phyloP scores from a whole-genome alignment of 2,888 invertebrate species.

The Aricia artaxerxes region DNA sequence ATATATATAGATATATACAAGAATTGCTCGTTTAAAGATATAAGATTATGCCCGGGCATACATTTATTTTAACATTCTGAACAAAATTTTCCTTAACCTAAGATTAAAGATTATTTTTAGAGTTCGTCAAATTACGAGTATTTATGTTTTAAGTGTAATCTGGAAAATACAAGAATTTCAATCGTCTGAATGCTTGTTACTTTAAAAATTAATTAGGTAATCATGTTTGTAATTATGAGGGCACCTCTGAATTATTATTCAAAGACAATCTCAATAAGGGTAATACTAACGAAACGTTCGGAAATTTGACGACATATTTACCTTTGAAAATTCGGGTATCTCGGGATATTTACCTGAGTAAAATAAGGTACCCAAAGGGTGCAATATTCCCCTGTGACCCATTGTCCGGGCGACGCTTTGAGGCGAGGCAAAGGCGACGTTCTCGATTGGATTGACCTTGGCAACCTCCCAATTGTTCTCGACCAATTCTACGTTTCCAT shows the following conservation, averaged over 20 bases:
- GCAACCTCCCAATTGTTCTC: slow-evolving; percentile 40
- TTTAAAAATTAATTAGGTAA: not conserved
- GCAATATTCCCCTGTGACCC: slow-evolving; percentile 34
- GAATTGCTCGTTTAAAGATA: too few species aligned
- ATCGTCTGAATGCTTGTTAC: too few species aligned
- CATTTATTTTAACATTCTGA: too few species aligned
- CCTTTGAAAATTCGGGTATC: slow-evolving; percentile 3
- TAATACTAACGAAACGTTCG: not conserved
- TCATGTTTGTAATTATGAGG: not conserved
- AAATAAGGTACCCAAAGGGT: slow-evolving; percentile 30
- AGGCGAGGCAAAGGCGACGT: slow-evolving; percentile 39
- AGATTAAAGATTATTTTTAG: too few species aligned
- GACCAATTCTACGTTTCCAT: slow-evolving; percentile 34
- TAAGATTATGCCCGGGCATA: too few species aligned
- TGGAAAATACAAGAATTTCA: too few species aligned
- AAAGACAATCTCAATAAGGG: not conserved
- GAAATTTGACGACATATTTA: not conserved
- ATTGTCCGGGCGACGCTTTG: slow-evolving; percentile 37
- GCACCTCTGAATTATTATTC: not conserved
- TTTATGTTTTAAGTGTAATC: too few species aligned
- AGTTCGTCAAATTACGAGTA: too few species aligned
- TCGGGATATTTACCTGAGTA: slow-evolving; percentile 19
- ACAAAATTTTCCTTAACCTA: too few species aligned
- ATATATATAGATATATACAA: too few species aligned
- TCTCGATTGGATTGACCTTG: slow-evolving; percentile 42